Evolutionary conservation across 2,797 vertebrate genomes (phyloP), one percentile per base, ranked within the genome.

Genomic region (Sebastes kiyomatsui): DNA sequence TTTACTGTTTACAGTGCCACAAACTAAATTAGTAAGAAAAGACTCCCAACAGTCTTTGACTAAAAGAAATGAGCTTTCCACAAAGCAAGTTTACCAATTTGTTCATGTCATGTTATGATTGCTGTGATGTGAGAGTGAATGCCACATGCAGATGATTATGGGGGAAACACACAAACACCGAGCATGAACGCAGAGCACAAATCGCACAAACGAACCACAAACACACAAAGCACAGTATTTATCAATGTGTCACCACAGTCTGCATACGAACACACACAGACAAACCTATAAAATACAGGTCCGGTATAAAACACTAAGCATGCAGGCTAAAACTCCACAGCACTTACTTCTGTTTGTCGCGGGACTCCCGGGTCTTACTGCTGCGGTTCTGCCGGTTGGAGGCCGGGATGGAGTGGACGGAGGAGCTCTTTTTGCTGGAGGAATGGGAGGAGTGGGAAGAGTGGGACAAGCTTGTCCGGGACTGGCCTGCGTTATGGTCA

Each of bases 371-470:
- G 88, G 94, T 96, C 96, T 99, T 99, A 90, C 96, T 96, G 93
- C 97, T 96, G 94, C 98, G 97, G 94, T 98, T 99, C 82, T 96
- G 97, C 84, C 99, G 95, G 94, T 97, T 98, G 77, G 95, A 92
- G 5, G 98, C 95, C 0, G 98, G 97, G 95, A 99, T 97, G 68
- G 98, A 99, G 96, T 99, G 98, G 73, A 97, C 96, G 0, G 99
- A 99, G 33, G 98, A 98, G 90, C 98, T 99, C 95, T 99, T 99
- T 96, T 99, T 99, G 96, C 99, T 99, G 92, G 99, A 99, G 82
- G 98, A 98, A 91, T 99, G 99, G 79, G 98, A 99, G 60, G 98
- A 99, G 94, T 99, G 98, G 89, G 98, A 99, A 79, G 98, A 99
- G 96, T 99, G 98, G 92, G 98, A 99, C 89, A 99, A 95, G 86